These are phyloP conservation scores for Cryptosula pallasiana DNA, from an alignment of 2,888 invertebrate genomes.

Conservation along the genomic window DNA sequence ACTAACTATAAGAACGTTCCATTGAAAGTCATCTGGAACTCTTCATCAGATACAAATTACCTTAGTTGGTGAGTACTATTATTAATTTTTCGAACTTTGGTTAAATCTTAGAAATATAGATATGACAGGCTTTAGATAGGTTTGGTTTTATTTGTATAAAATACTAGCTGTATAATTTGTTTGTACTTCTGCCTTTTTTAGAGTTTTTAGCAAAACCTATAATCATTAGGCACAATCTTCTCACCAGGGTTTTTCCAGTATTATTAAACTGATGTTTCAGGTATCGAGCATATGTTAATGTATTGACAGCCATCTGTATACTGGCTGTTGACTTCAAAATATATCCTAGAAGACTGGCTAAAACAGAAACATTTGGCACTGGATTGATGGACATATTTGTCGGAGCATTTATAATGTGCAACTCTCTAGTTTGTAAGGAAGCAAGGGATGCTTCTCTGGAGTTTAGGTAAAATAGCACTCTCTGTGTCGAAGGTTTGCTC, in stretches of 20 bases:
- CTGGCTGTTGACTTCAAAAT: constrained; percentile 86
- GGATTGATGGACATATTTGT: constrained; percentile 90
- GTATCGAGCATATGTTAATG: constrained; percentile 39
- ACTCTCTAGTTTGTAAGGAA: constrained; percentile 19
- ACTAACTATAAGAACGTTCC: background rate
- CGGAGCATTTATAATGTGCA: constrained; percentile 63
- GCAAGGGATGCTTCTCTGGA: background rate
- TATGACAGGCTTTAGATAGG: too few species aligned
- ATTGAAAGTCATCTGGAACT: background rate
- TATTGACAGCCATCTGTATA: constrained; percentile 64
- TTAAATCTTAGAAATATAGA: too few species aligned
- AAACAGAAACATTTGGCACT: constrained; percentile 78
- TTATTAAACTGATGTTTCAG: background rate
- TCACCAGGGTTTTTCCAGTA: background rate
- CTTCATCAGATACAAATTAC: background rate
- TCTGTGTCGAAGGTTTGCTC: background rate
- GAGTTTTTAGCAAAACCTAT: constrained; percentile 23
- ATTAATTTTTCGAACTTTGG: background rate
- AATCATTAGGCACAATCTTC: constrained; percentile 36
- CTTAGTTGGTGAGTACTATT: background rate
- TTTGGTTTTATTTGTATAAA: too few species aligned
- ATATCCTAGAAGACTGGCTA: constrained; percentile 79
- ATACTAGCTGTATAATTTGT: too few species aligned
- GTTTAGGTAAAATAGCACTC: background rate
- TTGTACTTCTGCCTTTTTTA: too few species aligned